Evolutionary conservation across 2,888 invertebrate genomes (phyloP), one percentile per base, ranked within the genome.

Genomic region (Odontocolon sp.): DNA sequence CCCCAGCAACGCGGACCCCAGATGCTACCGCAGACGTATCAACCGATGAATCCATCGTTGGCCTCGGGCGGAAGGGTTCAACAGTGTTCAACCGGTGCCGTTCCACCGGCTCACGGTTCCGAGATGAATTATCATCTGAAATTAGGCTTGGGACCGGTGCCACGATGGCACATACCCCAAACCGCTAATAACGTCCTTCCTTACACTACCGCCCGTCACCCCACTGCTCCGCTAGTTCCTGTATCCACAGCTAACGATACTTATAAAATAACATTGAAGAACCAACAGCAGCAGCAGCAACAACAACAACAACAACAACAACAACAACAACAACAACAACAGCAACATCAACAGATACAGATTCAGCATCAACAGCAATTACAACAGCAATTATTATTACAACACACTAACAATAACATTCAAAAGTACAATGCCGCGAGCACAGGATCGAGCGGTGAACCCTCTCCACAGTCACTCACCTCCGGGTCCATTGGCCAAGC

Each of bases 101-200:
- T 45, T 16, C 69, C 73, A 9, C 72, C 77, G 18, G 54, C 59
- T 1, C 64, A 73, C 9, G 77, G n/a, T n/a, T n/a, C 77, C 4
- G 77, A 77, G 57, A 79, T 88, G 28, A 84, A 85, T 78, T 84
- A 86, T 80, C 80, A 85, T 76, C 73, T 82, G 40, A 80, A 81
- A 69, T 78, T 81, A 66, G 66, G 74, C 28, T 36, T n/a, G n/a
- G n/a, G n/a, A n/a, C n/a, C 90, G 88, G 91, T 92, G 89, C 90
- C 84, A 11, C 94, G 95, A 88, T 96, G 96, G 95, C 96, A 96
- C 90, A 95, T 95, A 83, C 96, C 94, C 67, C 94, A 94, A 86
- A 93, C 93, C 78, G 85, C 83, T 0, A 88, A 83, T 81, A 78
- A 84, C 71, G 80, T 82, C 68, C 80, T 84, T 74, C 84, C 85